Evolutionary conservation across 2,797 vertebrate genomes (phyloP).

Genomic region (Urocyon cinereoargenteus): DNA sequence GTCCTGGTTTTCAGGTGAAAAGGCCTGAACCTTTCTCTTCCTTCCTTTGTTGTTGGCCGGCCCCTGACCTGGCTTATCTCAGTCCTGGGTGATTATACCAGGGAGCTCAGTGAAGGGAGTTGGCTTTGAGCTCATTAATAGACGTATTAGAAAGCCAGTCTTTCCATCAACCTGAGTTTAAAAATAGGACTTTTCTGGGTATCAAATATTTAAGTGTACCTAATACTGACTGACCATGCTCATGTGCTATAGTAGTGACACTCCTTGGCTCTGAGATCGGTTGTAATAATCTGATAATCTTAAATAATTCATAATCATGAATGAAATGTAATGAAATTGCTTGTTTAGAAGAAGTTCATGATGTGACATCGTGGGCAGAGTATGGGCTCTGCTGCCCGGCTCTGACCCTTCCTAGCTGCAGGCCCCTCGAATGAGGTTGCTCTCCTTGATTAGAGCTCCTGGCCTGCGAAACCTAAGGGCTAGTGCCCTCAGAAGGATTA

Average conservation of each 20-base stretch:
- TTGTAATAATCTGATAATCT: background rate
- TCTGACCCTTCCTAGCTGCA: background rate
- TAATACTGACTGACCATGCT: background rate
- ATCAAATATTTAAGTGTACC: background rate
- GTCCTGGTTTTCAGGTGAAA: background rate
- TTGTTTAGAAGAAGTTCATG: slow-evolving; percentile 17
- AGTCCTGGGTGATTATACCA: background rate
- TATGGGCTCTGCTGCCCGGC: background rate
- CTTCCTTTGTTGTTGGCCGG: background rate
- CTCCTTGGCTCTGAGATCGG: slow-evolving; percentile 14
- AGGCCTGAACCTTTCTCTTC: background rate
- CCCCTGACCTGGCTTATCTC: background rate
- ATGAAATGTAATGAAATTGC: background rate
- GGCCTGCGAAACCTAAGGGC: background rate
- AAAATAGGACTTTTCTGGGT: background rate
- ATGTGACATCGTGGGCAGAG: background rate
- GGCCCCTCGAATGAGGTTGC: background rate
- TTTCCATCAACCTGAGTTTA: background rate
- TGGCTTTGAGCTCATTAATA: slow-evolving; percentile 20
- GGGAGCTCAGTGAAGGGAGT: background rate
- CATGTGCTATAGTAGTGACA: background rate
- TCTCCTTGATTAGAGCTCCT: background rate
- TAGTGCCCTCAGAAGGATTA: background rate
- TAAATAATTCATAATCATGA: background rate
- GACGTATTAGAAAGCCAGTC: background rate